Evolutionary conservation across 2,888 invertebrate genomes (phyloP), one percentile per base, ranked within the genome.

Genomic region (Tetranychus piercei): DNA sequence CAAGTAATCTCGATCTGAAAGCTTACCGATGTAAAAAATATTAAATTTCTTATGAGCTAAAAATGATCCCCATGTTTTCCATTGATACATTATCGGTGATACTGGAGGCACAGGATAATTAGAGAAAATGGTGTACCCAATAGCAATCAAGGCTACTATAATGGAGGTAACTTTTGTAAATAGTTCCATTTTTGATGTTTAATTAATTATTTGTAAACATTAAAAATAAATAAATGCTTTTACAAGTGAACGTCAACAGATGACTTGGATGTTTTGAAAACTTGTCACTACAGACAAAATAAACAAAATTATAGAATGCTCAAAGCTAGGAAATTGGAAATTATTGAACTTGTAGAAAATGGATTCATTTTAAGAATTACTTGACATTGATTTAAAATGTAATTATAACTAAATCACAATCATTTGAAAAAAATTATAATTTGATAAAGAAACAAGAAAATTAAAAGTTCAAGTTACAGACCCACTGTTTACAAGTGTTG

Each of bases 21-120:
- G 70, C 69, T 69, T 69, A 69, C 43, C 81, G 73, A 78, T 80
- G 74, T 80, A 81, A 73, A 81, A 81, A 67, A 81, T 80, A 4
- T 80, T 74, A 73, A 78, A 77, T 15, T 76, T 77, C 8, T 74
- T 66, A 74, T 78, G 79, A 20, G 76, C 74, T 43, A 78, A 76
- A 69, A 74, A 78, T 45, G 76, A 43, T 8, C 77, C 77, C 20
- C 65, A 44, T 1, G 74, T 73, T 72, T 77, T 66, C 78, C 78
- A 78, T 66, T 78, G 76, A 66, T 75, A 75, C 15, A 78, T 45
- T 20, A 77, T 72, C 18, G 77, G 77, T n/a, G 77, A 77, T 44
- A 74, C 65, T 3, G 76, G 75, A 45, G 78, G 77, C 43, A 76
- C 66, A n/a, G 78, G 78, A 76, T 77, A 77, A 44, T 77, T 76